Evolutionary conservation across 2,888 invertebrate genomes (phyloP).

Genomic region (Amiota minor): DNA sequence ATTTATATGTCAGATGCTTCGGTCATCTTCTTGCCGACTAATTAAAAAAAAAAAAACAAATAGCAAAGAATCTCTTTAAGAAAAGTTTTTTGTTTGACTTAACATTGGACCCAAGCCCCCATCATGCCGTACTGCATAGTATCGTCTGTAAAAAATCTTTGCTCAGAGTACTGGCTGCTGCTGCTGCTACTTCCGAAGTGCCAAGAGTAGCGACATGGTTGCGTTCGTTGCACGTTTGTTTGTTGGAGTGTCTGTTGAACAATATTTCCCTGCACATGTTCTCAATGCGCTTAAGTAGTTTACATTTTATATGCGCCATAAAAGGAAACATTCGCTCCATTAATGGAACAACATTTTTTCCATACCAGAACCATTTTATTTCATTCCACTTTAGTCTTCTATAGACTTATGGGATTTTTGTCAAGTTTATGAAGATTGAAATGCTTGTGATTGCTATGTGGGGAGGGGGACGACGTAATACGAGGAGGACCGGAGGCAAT

Average conservation of each 20-base stretch:
- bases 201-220: constrained; percentile 7
- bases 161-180: neutral
- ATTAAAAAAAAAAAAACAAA: no score
- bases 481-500: constrained; percentile 19
- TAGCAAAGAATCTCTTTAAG: no score
- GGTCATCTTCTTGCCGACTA: no score
- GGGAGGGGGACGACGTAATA: constrained; percentile 23
- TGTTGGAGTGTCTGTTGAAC: neutral
- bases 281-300: constrained; percentile 68
- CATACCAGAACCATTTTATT: constrained; percentile 48
- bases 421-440: constrained; percentile 68
- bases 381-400: constrained; percentile 9
- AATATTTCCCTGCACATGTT: constrained; percentile 37
- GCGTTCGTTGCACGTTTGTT: no score
- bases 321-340: constrained; percentile 67
- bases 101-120: no score
- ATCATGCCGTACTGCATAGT: no score
- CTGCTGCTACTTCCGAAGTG: constrained; percentile 20
- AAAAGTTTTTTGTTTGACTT: no score
- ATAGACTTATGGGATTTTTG: constrained; percentile 58
- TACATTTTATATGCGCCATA: constrained; percentile 63
- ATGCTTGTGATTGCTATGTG: constrained; percentile 36
- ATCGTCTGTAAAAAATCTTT: constrained; percentile 26
- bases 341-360: constrained; percentile 68
- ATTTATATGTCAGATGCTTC: no score